phyloP scores from a whole-genome alignment of 2,888 invertebrate genomes.

The Aphrophora alni region DNA sequence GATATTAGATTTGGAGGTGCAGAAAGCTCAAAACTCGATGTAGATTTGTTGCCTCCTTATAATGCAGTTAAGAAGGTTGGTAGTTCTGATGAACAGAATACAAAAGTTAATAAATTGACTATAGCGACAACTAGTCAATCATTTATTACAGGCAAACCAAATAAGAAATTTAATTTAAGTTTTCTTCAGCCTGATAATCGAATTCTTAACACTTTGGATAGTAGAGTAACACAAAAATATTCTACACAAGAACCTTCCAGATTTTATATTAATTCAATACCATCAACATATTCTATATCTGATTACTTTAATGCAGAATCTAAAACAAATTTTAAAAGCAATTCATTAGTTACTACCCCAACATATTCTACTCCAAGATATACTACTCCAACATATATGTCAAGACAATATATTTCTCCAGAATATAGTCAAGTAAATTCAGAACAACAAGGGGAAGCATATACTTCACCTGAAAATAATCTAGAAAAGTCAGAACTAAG shows the following conservation, averaged over 20 bases:
- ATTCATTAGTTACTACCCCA: neutral
- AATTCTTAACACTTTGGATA: neutral
- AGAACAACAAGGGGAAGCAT: neutral
- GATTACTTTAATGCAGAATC: neutral
- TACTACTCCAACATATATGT: neutral
- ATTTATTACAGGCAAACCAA: neutral
- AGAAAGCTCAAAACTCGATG: neutral
- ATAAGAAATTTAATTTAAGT: neutral
- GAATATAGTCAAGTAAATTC: neutral
- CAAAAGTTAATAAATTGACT: neutral
- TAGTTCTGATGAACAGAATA: too few species aligned
- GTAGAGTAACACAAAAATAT: neutral
- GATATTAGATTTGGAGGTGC: neutral
- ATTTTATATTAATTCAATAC: neutral
- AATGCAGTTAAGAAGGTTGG: neutral
- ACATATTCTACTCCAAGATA: neutral
- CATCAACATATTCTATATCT: neutral
- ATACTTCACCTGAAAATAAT: neutral
- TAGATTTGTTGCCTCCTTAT: neutral
- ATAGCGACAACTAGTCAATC: neutral
- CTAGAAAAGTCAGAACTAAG: neutral
- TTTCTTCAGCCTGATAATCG: neutral
- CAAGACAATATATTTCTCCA: neutral
- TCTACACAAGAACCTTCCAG: neutral
- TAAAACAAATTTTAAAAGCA: neutral